Evolutionary conservation across 2,113 vertebrate species (phyloP), one percentile per base, ranked within the genome.

Genomic region (Myiozetetes cayanensis): DNA sequence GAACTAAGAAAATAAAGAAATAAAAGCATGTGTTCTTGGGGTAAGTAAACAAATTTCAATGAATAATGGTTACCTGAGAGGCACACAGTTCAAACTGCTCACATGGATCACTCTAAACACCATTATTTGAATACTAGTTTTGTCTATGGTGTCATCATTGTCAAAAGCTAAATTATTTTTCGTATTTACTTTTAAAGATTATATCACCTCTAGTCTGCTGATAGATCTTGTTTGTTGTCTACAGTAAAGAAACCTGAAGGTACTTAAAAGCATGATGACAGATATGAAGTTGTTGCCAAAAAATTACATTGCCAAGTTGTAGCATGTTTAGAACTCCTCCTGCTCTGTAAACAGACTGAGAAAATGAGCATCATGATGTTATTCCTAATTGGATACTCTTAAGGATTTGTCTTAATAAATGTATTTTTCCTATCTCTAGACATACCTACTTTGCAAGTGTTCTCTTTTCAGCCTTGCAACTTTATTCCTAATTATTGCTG

Each of bases 11-110:
- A 71, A 46, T 37, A 49, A 80, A 76, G 47, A 35, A 61, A 41
- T 18, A 65, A 33, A 66, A 37, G 13, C 0, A 0, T 39, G 35
- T 27, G 5, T 58, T 82, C 46, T 44, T 49, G 28, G 31, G n/a
- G 50, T 74, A 62, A 83, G 58, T 41, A 58, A 82, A 17, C 41
- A 62, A 70, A 61, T 37, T 1, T 41, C 39, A 33, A 28, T 17
- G 23, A 39, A 1, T 61, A 28, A n/a, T 30, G 47, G 14, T 68
- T 80, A 4, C 80, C 63, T 35, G 47, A 71, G 78, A 59, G 77
- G 39, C 11, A 9, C 13, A 6, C 22, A 7, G 1, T 8, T 59
- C 43, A 14, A 31, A 46, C 43, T n/a, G 47, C n/a, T 52, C 23
- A 14, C 3, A 0, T 12, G 35, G 28, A 28, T 79, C 33, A 3